A percentile compares a stretch with the other conserved stretches of the same genome.
Evolutionary conservation across 2,797 vertebrate genomes (phyloP).

Genomic region (Diplodus sargus): DNA sequence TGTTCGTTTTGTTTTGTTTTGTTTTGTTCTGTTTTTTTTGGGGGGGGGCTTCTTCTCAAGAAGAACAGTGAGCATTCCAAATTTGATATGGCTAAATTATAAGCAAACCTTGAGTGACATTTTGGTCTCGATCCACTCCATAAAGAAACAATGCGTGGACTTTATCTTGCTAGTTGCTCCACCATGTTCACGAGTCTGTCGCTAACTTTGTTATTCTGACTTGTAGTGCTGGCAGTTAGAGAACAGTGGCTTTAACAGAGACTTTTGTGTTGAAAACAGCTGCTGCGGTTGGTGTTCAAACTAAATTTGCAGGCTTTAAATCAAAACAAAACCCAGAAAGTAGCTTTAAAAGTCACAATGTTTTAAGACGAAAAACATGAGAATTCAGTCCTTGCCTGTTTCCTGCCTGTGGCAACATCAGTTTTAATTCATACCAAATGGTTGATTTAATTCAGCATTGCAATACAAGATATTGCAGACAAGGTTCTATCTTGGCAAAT

Average conservation of each 20-base stretch:
- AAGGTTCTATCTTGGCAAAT: not conserved
- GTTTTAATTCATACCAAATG: not conserved
- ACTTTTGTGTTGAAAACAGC: no score
- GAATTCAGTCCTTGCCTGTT: no score
- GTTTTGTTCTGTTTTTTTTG: no score
- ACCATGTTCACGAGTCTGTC: not conserved
- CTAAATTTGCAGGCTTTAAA: no score
- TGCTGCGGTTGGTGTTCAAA: no score
- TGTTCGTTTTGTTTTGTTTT: no score
- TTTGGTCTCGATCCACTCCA: not conserved
- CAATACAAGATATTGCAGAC: not conserved
- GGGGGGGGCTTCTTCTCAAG: no score
- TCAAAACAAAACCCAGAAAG: no score
- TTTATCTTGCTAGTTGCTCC: not conserved
- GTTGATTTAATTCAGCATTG: not conserved
- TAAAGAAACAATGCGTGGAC: not conserved
- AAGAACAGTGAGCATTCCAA: not conserved
- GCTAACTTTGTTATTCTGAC: not conserved
- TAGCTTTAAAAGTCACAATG: no score
- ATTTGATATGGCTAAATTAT: not conserved
- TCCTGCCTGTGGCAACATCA: not conserved
- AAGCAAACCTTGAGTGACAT: not conserved
- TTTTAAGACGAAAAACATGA: no score
- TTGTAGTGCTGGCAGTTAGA: not conserved
- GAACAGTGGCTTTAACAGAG: no score